phyloP scores from a whole-genome alignment of 30 jellyfish, hydroid and myxozoan genomes.

The Cassiopea xamachana region DNA sequence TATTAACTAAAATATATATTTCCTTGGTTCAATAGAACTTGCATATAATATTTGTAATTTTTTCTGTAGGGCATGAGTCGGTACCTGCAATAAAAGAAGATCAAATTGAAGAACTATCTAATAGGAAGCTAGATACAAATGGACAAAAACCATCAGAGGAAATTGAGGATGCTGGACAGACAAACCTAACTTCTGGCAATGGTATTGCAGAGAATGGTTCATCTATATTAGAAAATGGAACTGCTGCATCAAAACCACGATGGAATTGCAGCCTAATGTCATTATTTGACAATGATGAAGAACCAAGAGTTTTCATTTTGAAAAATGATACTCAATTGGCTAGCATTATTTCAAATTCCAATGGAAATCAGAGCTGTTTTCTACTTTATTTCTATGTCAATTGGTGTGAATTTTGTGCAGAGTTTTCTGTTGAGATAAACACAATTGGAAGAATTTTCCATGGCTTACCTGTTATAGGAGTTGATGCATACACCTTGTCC shows the following conservation, averaged over 20 bases:
- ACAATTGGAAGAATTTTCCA: slow-evolving; percentile 26
- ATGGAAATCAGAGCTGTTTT: slow-evolving; percentile 48
- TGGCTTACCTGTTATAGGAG: slow-evolving; percentile 63
- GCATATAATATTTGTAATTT: too few relatives aligned
- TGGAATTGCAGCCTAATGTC: slow-evolving; percentile 49
- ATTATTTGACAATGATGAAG: not conserved
- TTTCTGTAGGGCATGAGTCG: not conserved
- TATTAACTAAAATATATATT: too few relatives aligned
- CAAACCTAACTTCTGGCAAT: not conserved
- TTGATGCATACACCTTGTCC: slow-evolving; percentile 50
- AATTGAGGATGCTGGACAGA: not conserved
- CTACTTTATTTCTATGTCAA: slow-evolving; percentile 48
- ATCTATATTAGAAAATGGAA: not conserved
- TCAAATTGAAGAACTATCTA: not conserved
- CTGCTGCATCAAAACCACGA: not conserved
- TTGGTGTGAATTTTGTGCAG: slow-evolving; percentile 69
- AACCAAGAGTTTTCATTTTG: slow-evolving; percentile 13
- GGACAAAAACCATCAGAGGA: not conserved
- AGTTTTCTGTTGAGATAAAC: slow-evolving; percentile 39
- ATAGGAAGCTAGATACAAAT: not conserved
- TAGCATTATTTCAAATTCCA: slow-evolving; percentile 17
- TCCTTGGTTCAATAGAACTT: too few relatives aligned
- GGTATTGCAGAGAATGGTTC: not conserved
- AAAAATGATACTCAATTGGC: slow-evolving; percentile 50
- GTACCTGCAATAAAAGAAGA: not conserved